Percentiles rank a stretch among this genome's conserved stretches.
phyloP scores from a whole-genome alignment of 2,888 invertebrate species.

The Acleris holmiana region DNA sequence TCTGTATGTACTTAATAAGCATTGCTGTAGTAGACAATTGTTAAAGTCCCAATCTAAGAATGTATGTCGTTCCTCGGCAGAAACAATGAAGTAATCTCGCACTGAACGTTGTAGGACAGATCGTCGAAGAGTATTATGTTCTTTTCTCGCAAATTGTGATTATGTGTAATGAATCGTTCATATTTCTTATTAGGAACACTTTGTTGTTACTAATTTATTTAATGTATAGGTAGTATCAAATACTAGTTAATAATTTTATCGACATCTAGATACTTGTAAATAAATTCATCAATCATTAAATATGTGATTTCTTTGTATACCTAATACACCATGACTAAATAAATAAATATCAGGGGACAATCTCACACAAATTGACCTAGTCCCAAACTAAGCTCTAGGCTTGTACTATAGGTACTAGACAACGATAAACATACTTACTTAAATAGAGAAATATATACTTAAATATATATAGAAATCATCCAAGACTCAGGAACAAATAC shows the following conservation, averaged over 20 bases:
- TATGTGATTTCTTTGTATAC: conserved; percentile 48
- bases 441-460: no score
- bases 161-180: neutral
- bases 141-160: neutral
- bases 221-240: conserved; percentile 14
- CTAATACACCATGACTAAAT: neutral
- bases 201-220: conserved; percentile 24
- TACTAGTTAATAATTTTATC: conserved; percentile 10
- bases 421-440: no score
- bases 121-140: neutral
- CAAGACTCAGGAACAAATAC: no score
- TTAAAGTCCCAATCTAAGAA: conserved; percentile 72
- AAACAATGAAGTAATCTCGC: conserved; percentile 3
- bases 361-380: no score
- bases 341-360: no score
- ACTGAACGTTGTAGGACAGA: conserved; percentile 4
- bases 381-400: no score
- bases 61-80: conserved; percentile 46
- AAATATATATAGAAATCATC: no score
- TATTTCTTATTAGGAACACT: conserved; percentile 1
- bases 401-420: no score
- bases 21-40: conserved; percentile 52
- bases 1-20: conserved; percentile 45
- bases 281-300: conserved; percentile 63
- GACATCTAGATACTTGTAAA: conserved; percentile 56